Percentiles rank a stretch among this genome's conserved stretches.
phyloP scores from a whole-genome alignment of 2,113 vertebrate species.

The Urocolius indicus region DNA sequence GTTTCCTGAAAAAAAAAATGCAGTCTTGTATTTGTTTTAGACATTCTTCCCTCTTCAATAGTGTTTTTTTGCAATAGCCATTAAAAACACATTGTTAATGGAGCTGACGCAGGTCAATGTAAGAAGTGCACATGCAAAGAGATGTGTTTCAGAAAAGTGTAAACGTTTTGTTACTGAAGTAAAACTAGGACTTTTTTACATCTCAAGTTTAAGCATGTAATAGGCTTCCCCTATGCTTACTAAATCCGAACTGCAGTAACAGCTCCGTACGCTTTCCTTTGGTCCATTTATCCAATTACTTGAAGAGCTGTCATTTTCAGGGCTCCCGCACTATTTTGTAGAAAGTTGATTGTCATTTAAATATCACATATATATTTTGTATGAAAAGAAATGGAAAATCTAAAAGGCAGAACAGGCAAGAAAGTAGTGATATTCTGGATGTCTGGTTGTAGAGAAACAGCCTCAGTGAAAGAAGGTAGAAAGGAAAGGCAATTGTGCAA shows the following conservation, averaged over 20 bases:
- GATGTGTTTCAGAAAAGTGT: neutral
- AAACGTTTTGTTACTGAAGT: neutral
- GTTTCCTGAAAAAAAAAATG: neutral
- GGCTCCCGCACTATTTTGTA: neutral
- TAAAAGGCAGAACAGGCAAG: neutral
- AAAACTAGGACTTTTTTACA: neutral
- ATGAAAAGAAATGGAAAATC: neutral
- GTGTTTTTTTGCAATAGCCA: neutral
- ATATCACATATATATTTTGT: neutral
- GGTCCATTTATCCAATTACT: neutral
- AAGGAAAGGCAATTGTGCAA: neutral
- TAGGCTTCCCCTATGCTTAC: neutral
- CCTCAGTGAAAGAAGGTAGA: neutral
- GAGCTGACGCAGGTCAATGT: neutral
- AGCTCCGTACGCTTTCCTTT: neutral
- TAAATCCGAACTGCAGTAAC: neutral
- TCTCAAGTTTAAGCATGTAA: neutral
- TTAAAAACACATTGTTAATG: neutral
- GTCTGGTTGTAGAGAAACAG: neutral
- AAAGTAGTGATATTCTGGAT: neutral
- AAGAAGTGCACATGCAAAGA: neutral
- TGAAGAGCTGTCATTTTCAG: neutral
- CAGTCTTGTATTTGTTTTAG: neutral
- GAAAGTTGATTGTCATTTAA: neutral
- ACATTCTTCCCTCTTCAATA: neutral